Base-by-base conservation (phyloP, 2,888 invertebrate species). In the Linyphia triangularis region DNA sequence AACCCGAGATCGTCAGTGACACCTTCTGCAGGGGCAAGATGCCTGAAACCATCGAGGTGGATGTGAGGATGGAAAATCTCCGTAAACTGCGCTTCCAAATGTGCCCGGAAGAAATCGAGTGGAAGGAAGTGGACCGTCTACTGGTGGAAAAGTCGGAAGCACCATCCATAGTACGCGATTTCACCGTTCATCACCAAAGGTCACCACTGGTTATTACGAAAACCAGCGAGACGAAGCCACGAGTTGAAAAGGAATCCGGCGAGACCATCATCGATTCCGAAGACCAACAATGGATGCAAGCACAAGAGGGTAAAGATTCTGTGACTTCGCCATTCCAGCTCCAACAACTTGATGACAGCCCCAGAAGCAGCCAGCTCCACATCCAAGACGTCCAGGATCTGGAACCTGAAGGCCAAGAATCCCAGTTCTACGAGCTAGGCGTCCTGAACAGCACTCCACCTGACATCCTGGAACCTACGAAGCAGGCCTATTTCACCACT, bases 1-100 rank as follows among this genome's bases (percentile, higher is more conserved):
- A 89, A 61, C 89, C 89, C 3, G 89, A 89, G 51, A 89, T 89
- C 22, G 84, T 89, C n/a, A 84, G 84, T 30, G 89, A 89, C 30
- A 79, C 84, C 16, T 84, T 57, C 22, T 79, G 79, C 57, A 83
- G 70, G 22, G 70, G 67, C 26, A 84, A 84, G 72, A 72, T 89
- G 40, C 84, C 82, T 13, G 89, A 89, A 22, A 79, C 79, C 5
- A 67, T 89, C 10, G 84, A 89, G 24, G 79, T 89, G 16, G 85
- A 89, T n/a, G 79, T 77, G 7, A 33, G 89, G 9, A 73, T 81
- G 81, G 89, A 89, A 43, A 83, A 85, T 61, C 78, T 88, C 1
- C 78, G 89, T 0, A 78, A 85, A 30, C 43, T 88, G 22, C 81
- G 88, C 16, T 89, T 85, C 19, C 86, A 88, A 24, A 88, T 89